A percentile compares a stretch with the other conserved stretches of the same genome.
phyloP scores from a whole-genome alignment of 2,797 vertebrate genomes.

The Bradypus variegatus region DNA sequence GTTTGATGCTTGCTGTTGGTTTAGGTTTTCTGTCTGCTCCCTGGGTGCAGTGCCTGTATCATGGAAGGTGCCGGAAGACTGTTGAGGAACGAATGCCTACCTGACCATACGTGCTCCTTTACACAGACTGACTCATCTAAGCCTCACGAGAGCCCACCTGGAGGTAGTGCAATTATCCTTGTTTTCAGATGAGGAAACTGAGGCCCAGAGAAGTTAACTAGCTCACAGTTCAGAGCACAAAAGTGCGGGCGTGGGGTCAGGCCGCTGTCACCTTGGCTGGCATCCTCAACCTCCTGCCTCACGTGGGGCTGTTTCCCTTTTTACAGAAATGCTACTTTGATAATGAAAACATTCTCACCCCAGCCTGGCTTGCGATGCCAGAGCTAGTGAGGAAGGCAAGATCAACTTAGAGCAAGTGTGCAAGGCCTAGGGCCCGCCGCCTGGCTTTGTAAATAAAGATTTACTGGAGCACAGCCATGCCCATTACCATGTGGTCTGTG shows the following conservation, averaged over 20 bases:
- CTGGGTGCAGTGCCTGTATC: not conserved
- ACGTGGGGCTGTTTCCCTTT: not conserved
- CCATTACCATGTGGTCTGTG: not conserved
- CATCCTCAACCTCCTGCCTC: not conserved
- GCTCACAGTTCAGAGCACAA: not conserved
- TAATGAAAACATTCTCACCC: not conserved
- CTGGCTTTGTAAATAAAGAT: not conserved
- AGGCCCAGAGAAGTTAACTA: not conserved
- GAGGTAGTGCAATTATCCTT: not conserved
- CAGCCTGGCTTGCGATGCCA: not conserved
- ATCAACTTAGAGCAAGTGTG: not conserved
- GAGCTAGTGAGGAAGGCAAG: not conserved
- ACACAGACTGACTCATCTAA: not conserved
- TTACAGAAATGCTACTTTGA: not conserved
- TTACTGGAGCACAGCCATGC: not conserved
- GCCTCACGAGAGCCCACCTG: no score
- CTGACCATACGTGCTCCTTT: not conserved
- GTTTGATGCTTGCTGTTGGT: not conserved
- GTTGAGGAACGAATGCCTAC: accelerated
- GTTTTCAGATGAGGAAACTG: not conserved
- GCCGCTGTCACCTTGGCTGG: not conserved
- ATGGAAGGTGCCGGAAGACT: accelerated
- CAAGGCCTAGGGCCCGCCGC: not conserved
- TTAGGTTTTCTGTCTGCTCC: not conserved
- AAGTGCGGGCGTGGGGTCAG: not conserved